Evolutionary conservation across 2,888 invertebrate species (phyloP).

Genomic region (Mystacides longicornis): DNA sequence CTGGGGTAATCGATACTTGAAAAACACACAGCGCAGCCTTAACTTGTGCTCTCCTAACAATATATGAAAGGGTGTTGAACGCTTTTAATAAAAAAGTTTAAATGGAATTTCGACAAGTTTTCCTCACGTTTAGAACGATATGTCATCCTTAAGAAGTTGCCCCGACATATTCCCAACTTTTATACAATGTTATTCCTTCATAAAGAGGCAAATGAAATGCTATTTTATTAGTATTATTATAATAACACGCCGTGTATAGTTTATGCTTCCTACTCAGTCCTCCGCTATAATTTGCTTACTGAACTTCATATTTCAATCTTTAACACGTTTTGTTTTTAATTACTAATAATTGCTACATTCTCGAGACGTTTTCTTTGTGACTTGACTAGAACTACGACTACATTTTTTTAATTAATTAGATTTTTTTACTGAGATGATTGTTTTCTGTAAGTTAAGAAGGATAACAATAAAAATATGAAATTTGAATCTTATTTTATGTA

Average conservation of each 20-base stretch:
- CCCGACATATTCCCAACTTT: too few relatives aligned
- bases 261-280: too few relatives aligned
- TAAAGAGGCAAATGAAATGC: background rate
- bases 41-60: conserved; percentile 8
- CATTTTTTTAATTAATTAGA: too few relatives aligned
- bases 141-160: background rate
- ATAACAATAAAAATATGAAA: too few relatives aligned
- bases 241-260: too few relatives aligned
- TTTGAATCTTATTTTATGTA: too few relatives aligned
- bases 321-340: conserved; percentile 11
- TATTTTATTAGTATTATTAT: too few relatives aligned
- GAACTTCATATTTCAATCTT: conserved; percentile 15
- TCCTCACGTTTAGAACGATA: background rate
- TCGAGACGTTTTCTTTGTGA: too few relatives aligned
- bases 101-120: conserved; percentile 9
- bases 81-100: conserved; percentile 19
- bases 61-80: conserved; percentile 14
- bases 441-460: too few relatives aligned
- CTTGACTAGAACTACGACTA: too few relatives aligned
- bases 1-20: conserved; percentile 22
- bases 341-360: background rate
- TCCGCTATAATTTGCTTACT: too few relatives aligned
- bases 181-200: background rate
- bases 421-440: too few relatives aligned
- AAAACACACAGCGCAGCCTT: conserved; percentile 18